These are phyloP conservation scores for Addax nasomaculatus DNA, from an alignment of 2,113 vertebrate species.

Conservation along the genomic window DNA sequence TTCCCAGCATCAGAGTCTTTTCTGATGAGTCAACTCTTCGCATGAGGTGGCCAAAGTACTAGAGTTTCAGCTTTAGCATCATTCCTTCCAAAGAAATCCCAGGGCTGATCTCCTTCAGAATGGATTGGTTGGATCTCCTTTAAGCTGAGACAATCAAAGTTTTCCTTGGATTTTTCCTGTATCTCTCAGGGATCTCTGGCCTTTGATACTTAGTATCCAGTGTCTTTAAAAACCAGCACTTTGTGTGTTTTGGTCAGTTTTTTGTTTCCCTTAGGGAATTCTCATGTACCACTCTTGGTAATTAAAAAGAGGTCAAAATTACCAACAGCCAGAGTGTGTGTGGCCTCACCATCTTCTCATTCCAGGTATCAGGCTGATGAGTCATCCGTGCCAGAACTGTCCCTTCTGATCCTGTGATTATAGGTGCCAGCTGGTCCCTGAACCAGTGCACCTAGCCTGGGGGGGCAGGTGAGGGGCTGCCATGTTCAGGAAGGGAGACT, in stretches of 20 bases:
- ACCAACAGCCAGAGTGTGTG: neutral
- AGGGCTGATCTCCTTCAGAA: too few species aligned
- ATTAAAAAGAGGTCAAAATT: constrained; percentile 5
- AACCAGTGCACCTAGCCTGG: neutral
- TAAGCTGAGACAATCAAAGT: neutral
- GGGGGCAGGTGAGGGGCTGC: neutral
- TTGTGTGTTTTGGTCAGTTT: neutral
- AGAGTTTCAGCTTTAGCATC: too few species aligned
- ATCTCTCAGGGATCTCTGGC: neutral
- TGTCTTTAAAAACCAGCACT: neutral
- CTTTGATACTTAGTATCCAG: neutral
- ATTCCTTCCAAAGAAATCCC: too few species aligned
- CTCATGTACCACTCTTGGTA: neutral
- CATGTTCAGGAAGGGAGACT: neutral
- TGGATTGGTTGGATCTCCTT: too few species aligned
- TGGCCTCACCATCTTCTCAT: neutral
- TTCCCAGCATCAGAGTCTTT: too few species aligned
- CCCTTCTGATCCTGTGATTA: neutral
- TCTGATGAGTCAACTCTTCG: too few species aligned
- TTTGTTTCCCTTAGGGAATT: neutral
- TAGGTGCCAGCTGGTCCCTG: neutral
- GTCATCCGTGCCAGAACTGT: neutral
- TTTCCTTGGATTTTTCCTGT: neutral
- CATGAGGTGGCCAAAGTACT: too few species aligned
- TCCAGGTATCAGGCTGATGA: neutral